A percentile compares a stretch with the other conserved stretches of the same genome.
These are phyloP conservation scores for Pachliopta kotzebuea DNA, from an alignment of 2,888 invertebrate species.

Conservation along the genomic window DNA sequence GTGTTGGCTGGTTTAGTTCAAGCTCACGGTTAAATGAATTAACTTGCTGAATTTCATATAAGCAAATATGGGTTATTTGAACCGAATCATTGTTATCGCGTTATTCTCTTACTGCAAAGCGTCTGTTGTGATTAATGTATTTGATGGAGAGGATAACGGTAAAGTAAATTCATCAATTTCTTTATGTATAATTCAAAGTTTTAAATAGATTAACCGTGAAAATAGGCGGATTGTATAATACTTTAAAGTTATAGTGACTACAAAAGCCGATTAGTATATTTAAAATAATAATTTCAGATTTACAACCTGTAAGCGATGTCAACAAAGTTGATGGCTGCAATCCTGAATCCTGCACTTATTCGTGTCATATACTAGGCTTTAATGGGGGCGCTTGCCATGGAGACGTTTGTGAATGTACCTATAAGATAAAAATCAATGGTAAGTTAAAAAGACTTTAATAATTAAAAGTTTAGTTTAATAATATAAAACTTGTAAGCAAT, in stretches of 20 bases:
- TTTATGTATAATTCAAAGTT: too few relatives aligned
- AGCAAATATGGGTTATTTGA: constrained; percentile 8
- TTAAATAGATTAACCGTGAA: too few relatives aligned
- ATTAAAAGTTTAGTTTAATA: too few relatives aligned
- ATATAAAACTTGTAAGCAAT: too few relatives aligned
- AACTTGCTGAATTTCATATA: neutral
- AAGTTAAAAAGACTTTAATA: neutral
- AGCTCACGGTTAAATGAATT: neutral
- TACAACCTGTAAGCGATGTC: neutral
- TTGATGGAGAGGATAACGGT: constrained; percentile 30
- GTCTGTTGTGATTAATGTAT: constrained; percentile 29
- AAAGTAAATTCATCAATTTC: neutral
- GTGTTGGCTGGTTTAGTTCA: constrained; percentile 1
- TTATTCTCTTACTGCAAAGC: constrained; percentile 29
- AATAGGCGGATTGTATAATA: too few relatives aligned
- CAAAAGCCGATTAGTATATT: neutral
- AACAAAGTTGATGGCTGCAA: constrained; percentile 1
- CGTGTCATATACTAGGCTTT: constrained; percentile 16
- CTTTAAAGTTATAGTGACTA: too few relatives aligned
- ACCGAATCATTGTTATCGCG: neutral
- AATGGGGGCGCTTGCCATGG: constrained; percentile 8
- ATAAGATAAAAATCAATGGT: constrained; percentile 2
- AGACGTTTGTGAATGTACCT: constrained; percentile 17
- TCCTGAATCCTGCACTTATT: constrained; percentile 1
- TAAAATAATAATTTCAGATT: neutral